Conservation (phyloP, 1,140 invertebrate species). For the Wiebesia pumilae region DNA sequence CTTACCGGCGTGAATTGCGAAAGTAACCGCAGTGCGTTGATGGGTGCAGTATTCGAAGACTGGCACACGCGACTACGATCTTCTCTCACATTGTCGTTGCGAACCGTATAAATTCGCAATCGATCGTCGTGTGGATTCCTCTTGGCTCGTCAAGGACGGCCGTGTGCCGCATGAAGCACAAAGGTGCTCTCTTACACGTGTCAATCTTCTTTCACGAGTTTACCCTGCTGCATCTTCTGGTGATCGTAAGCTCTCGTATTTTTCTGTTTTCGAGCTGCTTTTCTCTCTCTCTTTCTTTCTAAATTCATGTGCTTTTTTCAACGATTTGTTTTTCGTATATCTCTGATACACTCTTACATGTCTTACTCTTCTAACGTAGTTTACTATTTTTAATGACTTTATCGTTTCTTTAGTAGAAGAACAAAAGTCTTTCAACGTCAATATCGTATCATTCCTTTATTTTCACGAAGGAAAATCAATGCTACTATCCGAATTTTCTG, state of each 20-base stretch:
- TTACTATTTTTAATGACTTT: background rate
- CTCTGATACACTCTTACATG: too few relatives aligned
- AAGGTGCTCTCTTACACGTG: too few relatives aligned
- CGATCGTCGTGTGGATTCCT: background rate
- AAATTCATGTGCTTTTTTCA: too few relatives aligned
- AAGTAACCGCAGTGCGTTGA: background rate
- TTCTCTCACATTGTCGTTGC: background rate
- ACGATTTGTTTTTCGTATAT: too few relatives aligned
- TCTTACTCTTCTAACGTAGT: too few relatives aligned
- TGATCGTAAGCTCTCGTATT: too few relatives aligned
- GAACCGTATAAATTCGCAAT: background rate
- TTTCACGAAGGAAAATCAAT: background rate
- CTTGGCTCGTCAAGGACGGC: background rate
- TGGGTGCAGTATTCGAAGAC: background rate
- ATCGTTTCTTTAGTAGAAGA: background rate
- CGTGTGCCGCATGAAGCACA: background rate
- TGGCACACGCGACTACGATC: background rate
- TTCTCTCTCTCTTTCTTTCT: too few relatives aligned
- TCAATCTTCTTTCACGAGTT: background rate
- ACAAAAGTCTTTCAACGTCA: background rate
- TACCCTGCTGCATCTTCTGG: too few relatives aligned
- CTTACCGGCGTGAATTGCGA: background rate
- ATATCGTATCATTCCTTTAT: background rate
- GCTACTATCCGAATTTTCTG: background rate
- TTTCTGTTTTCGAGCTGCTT: too few relatives aligned